phyloP scores from a whole-genome alignment of 2,113 vertebrate species.

The Ahaetulla prasina region DNA sequence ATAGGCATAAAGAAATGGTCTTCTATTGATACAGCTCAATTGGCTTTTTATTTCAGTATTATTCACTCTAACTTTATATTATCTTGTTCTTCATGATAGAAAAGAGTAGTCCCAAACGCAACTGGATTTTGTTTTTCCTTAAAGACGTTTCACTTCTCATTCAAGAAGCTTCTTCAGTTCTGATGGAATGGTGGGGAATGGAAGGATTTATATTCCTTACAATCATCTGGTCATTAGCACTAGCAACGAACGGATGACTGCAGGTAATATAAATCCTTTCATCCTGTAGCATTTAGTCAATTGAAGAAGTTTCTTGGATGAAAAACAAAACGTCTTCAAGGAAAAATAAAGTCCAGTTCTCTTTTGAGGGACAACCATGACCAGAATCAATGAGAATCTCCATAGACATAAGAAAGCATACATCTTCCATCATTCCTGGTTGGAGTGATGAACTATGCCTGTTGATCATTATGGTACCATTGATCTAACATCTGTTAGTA shows the following conservation, averaged over 20 bases:
- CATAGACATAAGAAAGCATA: neutral
- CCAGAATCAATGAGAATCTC: neutral
- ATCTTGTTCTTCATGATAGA: neutral
- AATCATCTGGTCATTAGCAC: neutral
- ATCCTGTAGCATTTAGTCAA: too few relatives aligned
- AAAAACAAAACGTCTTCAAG: neutral
- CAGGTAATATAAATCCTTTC: too few relatives aligned
- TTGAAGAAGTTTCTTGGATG: neutral
- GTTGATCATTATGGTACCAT: neutral
- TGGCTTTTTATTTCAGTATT: neutral
- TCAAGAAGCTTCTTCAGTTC: neutral
- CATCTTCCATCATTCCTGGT: neutral
- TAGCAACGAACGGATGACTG: neutral
- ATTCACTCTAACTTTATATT: neutral
- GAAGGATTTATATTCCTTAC: neutral
- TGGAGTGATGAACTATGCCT: neutral
- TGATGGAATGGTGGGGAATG: neutral
- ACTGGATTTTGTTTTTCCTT: neutral
- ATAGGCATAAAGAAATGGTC: neutral
- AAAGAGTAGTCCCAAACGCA: neutral
- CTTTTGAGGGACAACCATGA: neutral
- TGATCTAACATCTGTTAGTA: neutral
- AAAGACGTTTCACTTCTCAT: neutral
- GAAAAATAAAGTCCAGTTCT: too few relatives aligned
- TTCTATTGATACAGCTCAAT: neutral